Evolutionary conservation across 2,113 vertebrate species (phyloP).

Genomic region (Indri indri): DNA sequence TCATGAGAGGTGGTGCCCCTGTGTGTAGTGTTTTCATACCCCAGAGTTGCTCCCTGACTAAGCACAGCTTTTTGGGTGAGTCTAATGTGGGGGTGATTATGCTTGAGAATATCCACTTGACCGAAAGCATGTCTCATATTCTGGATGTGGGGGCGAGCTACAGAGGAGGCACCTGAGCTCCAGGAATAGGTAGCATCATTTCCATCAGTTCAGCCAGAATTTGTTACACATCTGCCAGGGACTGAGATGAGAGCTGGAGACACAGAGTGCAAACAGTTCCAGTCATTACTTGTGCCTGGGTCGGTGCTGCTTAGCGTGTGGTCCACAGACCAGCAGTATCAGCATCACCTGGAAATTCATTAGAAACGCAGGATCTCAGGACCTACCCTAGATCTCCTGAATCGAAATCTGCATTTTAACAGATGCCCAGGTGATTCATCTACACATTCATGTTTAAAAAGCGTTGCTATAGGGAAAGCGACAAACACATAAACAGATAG

Average conservation of each 20-base stretch:
- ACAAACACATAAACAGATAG: not conserved
- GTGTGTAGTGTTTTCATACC: not conserved
- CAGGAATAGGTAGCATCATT: not conserved
- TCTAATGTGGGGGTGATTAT: not conserved
- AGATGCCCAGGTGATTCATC: not conserved
- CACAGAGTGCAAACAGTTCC: not conserved
- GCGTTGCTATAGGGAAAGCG: not conserved
- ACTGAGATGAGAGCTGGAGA: not conserved
- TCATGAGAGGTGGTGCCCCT: not conserved
- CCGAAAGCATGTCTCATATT: not conserved
- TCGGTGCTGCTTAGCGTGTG: too few relatives aligned
- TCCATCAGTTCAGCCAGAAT: not conserved
- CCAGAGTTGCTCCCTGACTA: not conserved
- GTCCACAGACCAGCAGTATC: not conserved
- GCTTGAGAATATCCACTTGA: not conserved
- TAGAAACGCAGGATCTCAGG: not conserved
- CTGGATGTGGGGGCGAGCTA: not conserved
- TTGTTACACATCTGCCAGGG: not conserved
- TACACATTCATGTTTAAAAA: not conserved
- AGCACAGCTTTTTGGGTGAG: not conserved
- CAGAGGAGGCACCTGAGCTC: not conserved
- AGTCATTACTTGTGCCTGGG: too few relatives aligned
- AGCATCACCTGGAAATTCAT: not conserved
- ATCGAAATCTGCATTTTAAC: not conserved
- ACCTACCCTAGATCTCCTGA: not conserved